Evolutionary conservation across 1,140 invertebrate species (phyloP), one percentile per base, ranked within the genome.

Genomic region (Muscidifurax raptorellus): DNA sequence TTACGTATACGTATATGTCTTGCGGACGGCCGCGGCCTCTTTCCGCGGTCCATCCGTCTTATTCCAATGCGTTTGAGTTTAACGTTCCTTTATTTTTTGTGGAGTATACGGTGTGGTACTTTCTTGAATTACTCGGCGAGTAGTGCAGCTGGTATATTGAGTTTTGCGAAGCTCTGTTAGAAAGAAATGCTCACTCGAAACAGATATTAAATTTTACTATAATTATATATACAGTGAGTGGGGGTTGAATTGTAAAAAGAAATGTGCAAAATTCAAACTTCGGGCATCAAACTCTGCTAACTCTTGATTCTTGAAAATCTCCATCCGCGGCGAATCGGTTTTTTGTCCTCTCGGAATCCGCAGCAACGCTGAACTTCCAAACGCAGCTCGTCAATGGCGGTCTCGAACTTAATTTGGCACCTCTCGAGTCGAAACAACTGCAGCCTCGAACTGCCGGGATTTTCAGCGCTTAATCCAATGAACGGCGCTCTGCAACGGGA

Each of bases 381-480:
- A 67, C 25, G 18, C 2, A 9, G 25, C 25, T n/a, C 64, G 64
- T 67, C 64, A 67, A 67, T 67, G 64, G 64, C 7, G 25, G 22
- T 67, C 27, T 12, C 64, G 64, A 67, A 67, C 64, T 67, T 67
- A 67, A 67, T 67, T 67, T 67, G 15, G 3, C 15, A 22, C 59
- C 13, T n/a, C 25, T 67, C 25, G 22, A 10, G 64, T 67, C 13
- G 25, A 67, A 67, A 67, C 64, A 67, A 67, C 64, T 22, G 47
- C 18, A 52, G 47, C 47, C 18, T 52, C 47, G 47, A 27, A 67
- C 64, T 67, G n/a, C 64, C 0, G 18, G 81, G 81, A 87, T 87
- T 84, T 72, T 76, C 15, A 36, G 40, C 15, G 72, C 72, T 87
- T 87, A 85, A 87, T 87, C 87, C 87, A 85, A 87, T 86, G 47